Conservation (phyloP, 2,113 vertebrate genomes). For the Alexandromys fortis region DNA sequence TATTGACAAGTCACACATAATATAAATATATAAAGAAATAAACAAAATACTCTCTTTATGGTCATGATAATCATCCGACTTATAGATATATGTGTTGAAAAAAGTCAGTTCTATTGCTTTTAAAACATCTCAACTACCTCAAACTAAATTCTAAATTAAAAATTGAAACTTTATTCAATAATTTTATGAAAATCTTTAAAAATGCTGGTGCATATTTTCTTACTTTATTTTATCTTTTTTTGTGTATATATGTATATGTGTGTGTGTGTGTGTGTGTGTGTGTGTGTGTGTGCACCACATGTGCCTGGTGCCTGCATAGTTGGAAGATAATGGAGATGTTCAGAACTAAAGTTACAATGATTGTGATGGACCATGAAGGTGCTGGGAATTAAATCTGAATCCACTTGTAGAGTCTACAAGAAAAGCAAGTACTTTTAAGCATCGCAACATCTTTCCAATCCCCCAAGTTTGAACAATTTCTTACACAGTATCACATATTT, state of each 20-base stretch:
- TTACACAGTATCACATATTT: background rate
- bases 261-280: background rate
- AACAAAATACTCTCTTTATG: background rate
- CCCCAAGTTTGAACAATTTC: background rate
- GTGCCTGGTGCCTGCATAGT: background rate
- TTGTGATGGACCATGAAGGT: too few species aligned
- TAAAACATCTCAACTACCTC: background rate
- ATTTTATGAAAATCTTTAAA: background rate
- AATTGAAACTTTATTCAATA: background rate
- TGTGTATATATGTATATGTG: too few species aligned
- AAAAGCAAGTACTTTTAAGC: background rate
- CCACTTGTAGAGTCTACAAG: background rate
- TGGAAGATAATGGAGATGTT: too few species aligned
- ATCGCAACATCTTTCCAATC: background rate
- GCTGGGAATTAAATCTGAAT: background rate
- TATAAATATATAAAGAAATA: constrained; percentile 16
- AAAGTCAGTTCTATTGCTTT: background rate
- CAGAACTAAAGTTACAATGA: background rate
- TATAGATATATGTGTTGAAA: background rate
- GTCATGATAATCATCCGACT: background rate
- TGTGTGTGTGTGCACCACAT: background rate
- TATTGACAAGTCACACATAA: background rate
- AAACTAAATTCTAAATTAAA: background rate
- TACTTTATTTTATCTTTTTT: background rate
- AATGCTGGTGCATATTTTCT: background rate